Conservation (phyloP, 2,113 vertebrate species). For the Cygnus atratus region DNA sequence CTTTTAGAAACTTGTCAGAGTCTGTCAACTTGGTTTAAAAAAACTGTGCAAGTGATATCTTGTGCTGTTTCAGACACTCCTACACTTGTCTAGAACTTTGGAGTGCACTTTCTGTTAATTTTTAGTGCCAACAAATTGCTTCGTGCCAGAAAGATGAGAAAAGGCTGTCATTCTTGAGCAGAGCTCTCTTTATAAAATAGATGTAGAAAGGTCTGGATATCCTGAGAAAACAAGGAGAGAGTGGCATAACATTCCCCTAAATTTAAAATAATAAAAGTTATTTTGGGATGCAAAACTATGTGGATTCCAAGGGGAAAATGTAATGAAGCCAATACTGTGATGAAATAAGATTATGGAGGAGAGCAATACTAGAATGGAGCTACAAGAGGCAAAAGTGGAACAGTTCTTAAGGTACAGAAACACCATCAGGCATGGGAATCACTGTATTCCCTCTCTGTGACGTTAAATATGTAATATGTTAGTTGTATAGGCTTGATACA, state of each 20-base stretch:
- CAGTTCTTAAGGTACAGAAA: not conserved
- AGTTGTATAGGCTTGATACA: not conserved
- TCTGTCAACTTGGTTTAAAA: not conserved
- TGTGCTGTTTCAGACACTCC: slow-evolving; percentile 16
- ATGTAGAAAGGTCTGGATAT: not conserved
- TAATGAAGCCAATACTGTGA: fast-evolving
- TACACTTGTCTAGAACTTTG: not conserved
- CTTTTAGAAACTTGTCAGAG: not conserved
- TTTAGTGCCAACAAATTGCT: slow-evolving; percentile 1
- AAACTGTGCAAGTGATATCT: not conserved
- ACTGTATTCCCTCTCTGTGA: not conserved
- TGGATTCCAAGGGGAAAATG: not conserved
- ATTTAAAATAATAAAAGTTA: not conserved
- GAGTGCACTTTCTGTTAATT: not conserved
- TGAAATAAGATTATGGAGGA: not conserved
- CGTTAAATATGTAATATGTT: not conserved
- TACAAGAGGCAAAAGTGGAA: not conserved
- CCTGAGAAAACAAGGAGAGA: not conserved
- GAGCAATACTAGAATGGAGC: not conserved
- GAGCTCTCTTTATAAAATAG: not conserved
- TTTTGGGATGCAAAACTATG: not conserved
- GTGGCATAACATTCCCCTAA: not conserved
- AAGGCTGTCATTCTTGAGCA: not conserved
- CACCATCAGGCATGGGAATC: not conserved
- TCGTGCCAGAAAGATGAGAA: not conserved